Evolutionary conservation across 2,113 vertebrate species (phyloP), one percentile per base, ranked within the genome.

Genomic region (Crypturellus undulatus): DNA sequence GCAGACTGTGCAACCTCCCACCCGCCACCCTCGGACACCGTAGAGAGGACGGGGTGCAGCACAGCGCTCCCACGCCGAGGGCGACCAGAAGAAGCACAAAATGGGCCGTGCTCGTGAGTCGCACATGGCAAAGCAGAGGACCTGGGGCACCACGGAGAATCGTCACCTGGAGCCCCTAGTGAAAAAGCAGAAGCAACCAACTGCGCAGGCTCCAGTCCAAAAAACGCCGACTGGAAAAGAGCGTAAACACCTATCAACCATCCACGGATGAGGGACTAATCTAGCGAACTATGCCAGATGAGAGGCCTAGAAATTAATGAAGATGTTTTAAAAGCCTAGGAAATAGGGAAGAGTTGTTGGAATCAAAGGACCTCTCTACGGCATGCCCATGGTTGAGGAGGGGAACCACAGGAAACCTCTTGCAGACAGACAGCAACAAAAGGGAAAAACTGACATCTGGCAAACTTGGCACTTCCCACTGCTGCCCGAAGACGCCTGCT

Each of bases 11-110:
- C 86, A 94, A 54, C 68, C 30, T 94, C 94, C 94, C 67, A 95
- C 96, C 91, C 79, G 51, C 62, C 92, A 91, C 86, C 86, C 91
- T 89, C 87, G 87, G 59, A 70, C 65, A 88, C 86, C 86, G 86
- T 84, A 51, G 92, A 80, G 32, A 76, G 79, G 68, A 96, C 88
- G 76, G 59, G 24, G 73, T 93, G 92, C 78, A 93, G 59, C 54
- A 94, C 47, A 84, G 79, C 86, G 75, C 81, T 91, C 84, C 79
- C 72, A 75, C 1, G 0, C 25, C 18, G n/a, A n/a, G 49, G 16
- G 32, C 26, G 38, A 60, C 43, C 59, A 63, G 20, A 24, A 12
- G 62, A 47, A 71, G 45, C 9, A 56, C 21, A 78, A 86, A 93
- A 86, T 0, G 54, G 72, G 76, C 15, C 24, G 22, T 9, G 17